A percentile compares a stretch with the other conserved stretches of the same genome.
Conservation (phyloP, 2,888 invertebrate genomes). For the Diarsia rubi region DNA sequence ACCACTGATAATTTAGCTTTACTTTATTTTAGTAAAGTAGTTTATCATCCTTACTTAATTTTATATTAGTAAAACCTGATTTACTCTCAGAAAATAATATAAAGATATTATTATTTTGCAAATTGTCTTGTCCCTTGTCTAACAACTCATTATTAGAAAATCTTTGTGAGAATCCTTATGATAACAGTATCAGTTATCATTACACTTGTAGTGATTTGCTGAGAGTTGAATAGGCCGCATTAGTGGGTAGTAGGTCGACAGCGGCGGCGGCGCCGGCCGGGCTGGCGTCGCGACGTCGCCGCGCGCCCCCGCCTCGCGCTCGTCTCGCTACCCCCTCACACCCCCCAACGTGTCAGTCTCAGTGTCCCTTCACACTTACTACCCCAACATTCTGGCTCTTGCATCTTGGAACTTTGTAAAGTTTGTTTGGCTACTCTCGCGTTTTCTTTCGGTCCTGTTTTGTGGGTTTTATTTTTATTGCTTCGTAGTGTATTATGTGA, state of each 20-base stretch:
- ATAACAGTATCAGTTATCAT: slow-evolving; percentile 57
- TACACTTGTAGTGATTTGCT: slow-evolving; percentile 62
- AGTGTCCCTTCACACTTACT: slow-evolving; percentile 64
- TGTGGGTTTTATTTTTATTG: slow-evolving; percentile 15
- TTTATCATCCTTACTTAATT: neutral
- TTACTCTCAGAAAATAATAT: neutral
- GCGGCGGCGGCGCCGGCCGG: slow-evolving; percentile 83
- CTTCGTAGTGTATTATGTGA: neutral
- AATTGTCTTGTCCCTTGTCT: neutral
- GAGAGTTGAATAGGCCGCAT: slow-evolving; percentile 69
- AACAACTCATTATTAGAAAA: slow-evolving; percentile 28
- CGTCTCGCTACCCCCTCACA: slow-evolving; percentile 60
- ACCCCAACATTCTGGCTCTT: slow-evolving; percentile 56
- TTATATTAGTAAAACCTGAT: neutral
- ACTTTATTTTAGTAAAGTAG: neutral
- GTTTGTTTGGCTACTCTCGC: slow-evolving; percentile 34
- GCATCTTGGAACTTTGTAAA: slow-evolving; percentile 48
- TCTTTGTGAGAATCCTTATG: slow-evolving; percentile 60
- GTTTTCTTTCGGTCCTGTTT: slow-evolving; percentile 20
- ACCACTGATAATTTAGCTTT: neutral
- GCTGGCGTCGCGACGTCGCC: slow-evolving; percentile 90
- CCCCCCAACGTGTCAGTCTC: slow-evolving; percentile 66
- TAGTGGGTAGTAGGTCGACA: slow-evolving; percentile 74
- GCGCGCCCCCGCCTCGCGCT: slow-evolving; percentile 65
- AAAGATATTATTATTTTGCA: neutral